A percentile compares a stretch with the other conserved stretches of the same genome.
Evolutionary conservation across 2,113 vertebrate species (phyloP).

Genomic region (Pseudois nayaur): DNA sequence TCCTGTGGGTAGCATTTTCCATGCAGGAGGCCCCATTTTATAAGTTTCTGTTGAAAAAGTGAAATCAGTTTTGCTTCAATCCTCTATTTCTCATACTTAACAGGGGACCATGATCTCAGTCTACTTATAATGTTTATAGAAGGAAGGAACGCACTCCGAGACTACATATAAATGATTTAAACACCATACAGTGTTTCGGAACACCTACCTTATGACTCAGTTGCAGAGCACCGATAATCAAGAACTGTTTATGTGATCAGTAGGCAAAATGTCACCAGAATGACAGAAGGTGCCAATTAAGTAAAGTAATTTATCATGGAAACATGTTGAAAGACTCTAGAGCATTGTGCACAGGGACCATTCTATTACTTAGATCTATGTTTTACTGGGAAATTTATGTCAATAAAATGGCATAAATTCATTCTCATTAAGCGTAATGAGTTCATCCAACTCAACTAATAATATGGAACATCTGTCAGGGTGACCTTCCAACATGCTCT

Average conservation of each 20-base stretch:
- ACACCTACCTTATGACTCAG: slow-evolving; percentile 9
- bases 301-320: slow-evolving; percentile 42
- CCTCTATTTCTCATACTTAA: background rate
- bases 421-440: slow-evolving; percentile 67
- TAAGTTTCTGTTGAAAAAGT: slow-evolving; percentile 9
- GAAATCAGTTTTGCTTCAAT: background rate
- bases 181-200: background rate
- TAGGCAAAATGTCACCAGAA: slow-evolving; percentile 59
- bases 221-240: background rate
- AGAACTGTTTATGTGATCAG: background rate
- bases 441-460: slow-evolving; percentile 57
- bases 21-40: background rate
- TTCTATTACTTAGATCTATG: slow-evolving; percentile 45
- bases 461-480: slow-evolving; percentile 59
- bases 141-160: background rate
- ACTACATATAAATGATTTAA: slow-evolving; percentile 36
- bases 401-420: slow-evolving; percentile 60
- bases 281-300: slow-evolving; percentile 64
- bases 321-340: slow-evolving; percentile 30
- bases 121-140: background rate
- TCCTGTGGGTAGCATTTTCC: background rate
- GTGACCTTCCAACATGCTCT: slow-evolving; percentile 46
- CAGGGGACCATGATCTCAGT: background rate
- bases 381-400: slow-evolving; percentile 55
- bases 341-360: slow-evolving; percentile 1